Percentiles rank a stretch among this genome's conserved stretches.
phyloP scores from a whole-genome alignment of 2,113 vertebrate species.

The Bettongia penicillata region DNA sequence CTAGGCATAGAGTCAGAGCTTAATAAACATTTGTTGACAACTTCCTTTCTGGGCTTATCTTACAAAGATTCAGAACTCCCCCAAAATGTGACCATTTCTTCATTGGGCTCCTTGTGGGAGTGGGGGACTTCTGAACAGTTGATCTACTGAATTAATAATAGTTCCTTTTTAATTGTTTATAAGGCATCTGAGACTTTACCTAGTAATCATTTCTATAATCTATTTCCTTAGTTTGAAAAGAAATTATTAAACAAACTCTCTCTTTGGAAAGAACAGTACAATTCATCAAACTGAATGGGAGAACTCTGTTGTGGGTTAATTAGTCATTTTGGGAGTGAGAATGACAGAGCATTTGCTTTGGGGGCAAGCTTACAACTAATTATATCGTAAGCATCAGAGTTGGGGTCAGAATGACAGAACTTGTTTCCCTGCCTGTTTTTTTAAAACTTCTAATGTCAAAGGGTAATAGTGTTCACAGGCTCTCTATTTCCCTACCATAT shows the following conservation, averaged over 20 bases:
- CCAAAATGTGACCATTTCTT: background rate
- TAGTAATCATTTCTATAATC: constrained; percentile 18
- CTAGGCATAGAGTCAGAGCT: background rate
- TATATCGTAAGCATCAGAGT: background rate
- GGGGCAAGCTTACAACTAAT: background rate
- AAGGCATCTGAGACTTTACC: background rate
- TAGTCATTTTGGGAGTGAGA: constrained; percentile 34
- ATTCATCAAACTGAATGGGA: constrained; percentile 18
- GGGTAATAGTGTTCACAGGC: background rate
- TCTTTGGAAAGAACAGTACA: background rate
- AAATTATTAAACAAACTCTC: constrained; percentile 54
- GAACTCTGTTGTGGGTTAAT: background rate
- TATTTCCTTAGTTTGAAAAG: constrained; percentile 47
- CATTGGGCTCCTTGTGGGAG: background rate
- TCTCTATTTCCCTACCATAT: background rate
- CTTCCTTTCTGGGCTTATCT: background rate
- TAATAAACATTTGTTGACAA: background rate
- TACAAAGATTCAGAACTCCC: background rate
- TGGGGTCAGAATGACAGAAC: background rate
- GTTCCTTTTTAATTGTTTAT: constrained; percentile 48
- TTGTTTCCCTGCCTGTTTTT: constrained; percentile 5
- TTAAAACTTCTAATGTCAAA: constrained; percentile 30
- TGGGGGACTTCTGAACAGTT: background rate
- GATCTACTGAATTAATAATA: background rate
- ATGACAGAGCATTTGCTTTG: background rate